phyloP scores from a whole-genome alignment of 2,888 invertebrate genomes.

The Ochropleura leucogaster region DNA sequence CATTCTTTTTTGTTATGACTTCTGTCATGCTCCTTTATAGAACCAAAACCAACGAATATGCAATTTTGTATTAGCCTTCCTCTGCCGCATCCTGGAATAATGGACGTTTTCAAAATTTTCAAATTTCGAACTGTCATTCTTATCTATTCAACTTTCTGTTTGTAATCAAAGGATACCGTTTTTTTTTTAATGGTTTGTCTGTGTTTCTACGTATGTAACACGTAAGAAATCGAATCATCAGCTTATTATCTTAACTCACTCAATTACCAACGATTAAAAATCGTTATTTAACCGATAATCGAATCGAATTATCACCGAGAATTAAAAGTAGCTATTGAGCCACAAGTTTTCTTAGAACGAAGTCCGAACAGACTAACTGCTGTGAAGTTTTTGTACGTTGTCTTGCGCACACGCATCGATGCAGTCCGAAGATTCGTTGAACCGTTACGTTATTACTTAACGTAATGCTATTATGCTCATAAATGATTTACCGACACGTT shows the following conservation, averaged over 20 bases:
- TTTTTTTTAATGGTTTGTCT: no score
- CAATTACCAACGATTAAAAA: constrained; percentile 23
- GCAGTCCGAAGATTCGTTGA: constrained; percentile 44
- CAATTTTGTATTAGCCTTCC: no score
- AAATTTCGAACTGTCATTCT: no score
- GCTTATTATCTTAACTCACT: neutral
- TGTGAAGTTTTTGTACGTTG: constrained; percentile 34
- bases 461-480: constrained; percentile 27
- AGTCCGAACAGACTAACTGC: constrained; percentile 10
- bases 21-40: neutral
- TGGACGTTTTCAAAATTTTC: neutral
- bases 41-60: neutral
- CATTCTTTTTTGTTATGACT: neutral
- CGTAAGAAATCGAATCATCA: constrained; percentile 4
- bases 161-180: neutral
- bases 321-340: constrained; percentile 42
- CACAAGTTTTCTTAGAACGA: constrained; percentile 51
- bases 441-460: constrained; percentile 55
- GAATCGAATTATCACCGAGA: constrained; percentile 39
- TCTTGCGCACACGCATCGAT: constrained; percentile 18
- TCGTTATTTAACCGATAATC: constrained; percentile 35
- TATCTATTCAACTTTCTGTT: neutral
- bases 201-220: neutral
- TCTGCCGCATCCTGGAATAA: neutral
- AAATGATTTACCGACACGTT: constrained; percentile 31